phyloP scores from a whole-genome alignment of 2,888 invertebrate genomes.

The Leistus spinibarbis region DNA sequence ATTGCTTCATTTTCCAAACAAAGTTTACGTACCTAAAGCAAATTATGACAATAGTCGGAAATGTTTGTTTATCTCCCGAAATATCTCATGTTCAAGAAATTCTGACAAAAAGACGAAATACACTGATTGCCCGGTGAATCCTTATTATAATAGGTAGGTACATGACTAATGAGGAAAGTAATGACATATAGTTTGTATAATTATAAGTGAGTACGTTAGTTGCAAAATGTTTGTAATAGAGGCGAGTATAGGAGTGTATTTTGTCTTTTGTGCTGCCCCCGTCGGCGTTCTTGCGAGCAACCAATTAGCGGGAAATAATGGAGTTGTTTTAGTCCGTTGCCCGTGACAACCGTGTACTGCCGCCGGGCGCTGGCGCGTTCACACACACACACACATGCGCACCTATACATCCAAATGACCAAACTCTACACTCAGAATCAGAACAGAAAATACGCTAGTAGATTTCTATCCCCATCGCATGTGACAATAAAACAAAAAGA shows the following conservation, averaged over 20 bases:
- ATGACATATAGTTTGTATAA: not conserved
- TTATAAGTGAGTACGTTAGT: not conserved
- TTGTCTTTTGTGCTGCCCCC: slow-evolving; percentile 3
- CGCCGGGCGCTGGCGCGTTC: slow-evolving; percentile 43
- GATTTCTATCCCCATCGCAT: not conserved
- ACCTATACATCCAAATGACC: slow-evolving; percentile 3
- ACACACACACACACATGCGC: not conserved
- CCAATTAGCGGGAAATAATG: slow-evolving; percentile 55
- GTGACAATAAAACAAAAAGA: slow-evolving; percentile 1
- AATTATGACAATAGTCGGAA: no score
- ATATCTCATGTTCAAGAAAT: no score
- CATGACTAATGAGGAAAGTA: not conserved
- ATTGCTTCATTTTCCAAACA: no score
- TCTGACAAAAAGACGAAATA: not conserved
- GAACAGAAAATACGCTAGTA: not conserved
- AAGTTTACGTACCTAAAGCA: no score
- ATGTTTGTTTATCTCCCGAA: no score
- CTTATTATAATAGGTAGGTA: not conserved
- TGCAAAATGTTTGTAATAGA: not conserved
- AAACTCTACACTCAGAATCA: not conserved
- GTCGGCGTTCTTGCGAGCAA: slow-evolving; percentile 28
- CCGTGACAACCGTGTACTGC: slow-evolving; percentile 46
- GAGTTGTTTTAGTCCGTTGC: slow-evolving; percentile 50
- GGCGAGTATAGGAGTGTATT: not conserved
- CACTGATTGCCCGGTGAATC: not conserved